Conservation (phyloP, 2,888 invertebrate species). For the Clepsis dumicolana region DNA sequence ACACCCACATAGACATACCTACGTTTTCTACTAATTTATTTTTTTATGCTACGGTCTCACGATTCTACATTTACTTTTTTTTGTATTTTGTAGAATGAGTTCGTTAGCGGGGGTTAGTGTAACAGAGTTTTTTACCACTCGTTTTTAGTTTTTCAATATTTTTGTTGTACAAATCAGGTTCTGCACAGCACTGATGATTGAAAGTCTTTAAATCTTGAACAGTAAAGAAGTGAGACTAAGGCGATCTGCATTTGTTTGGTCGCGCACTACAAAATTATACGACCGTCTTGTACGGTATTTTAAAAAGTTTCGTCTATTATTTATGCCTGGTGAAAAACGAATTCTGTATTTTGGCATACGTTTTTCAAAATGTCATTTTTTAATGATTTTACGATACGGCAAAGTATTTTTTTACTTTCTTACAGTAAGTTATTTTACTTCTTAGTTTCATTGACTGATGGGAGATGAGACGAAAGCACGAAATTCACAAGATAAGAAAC, state of each 20-base stretch:
- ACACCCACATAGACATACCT: slow-evolving; percentile 49
- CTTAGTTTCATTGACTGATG: neutral
- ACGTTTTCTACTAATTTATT: slow-evolving; percentile 59
- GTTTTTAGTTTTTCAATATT: neutral
- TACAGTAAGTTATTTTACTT: neutral
- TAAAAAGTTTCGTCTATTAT: neutral
- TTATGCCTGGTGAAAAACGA: neutral
- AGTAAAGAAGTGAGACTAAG: no score
- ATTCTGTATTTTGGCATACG: neutral
- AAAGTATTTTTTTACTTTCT: neutral
- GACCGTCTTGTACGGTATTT: neutral
- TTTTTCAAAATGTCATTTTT: neutral
- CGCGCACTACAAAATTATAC: neutral
- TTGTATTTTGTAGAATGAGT: slow-evolving; percentile 7
- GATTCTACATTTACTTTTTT: neutral
- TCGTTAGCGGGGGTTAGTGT: neutral
- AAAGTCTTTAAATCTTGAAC: neutral
- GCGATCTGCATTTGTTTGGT: no score
- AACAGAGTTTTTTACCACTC: neutral
- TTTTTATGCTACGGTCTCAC: slow-evolving; percentile 25
- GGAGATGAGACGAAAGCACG: neutral
- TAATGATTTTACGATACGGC: neutral
- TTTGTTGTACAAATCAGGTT: no score
- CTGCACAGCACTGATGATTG: no score
- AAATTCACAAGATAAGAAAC: neutral